phyloP scores from a whole-genome alignment of 2,113 vertebrate species.

The Anseranas semipalmata region DNA sequence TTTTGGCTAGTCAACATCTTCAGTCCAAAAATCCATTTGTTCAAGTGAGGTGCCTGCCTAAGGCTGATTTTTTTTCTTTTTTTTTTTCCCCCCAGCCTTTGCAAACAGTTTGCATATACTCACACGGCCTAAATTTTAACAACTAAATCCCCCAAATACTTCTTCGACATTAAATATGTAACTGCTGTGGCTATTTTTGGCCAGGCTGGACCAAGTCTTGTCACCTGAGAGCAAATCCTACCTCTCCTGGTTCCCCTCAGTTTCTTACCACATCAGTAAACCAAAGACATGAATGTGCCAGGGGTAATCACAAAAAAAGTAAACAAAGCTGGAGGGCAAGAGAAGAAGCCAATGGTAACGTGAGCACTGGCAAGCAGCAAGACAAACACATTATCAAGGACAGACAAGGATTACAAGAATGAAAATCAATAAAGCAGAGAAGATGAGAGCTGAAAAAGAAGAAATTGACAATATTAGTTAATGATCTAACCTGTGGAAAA shows the following conservation, averaged over 20 bases:
- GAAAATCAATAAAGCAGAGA: not conserved
- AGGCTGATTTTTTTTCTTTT: not conserved
- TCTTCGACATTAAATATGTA: not conserved
- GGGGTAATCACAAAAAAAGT: not conserved
- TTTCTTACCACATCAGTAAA: not conserved
- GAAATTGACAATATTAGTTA: not conserved
- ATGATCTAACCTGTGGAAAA: not conserved
- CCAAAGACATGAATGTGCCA: not conserved
- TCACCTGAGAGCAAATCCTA: not conserved
- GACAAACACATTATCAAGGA: not conserved
- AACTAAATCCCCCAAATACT: not conserved
- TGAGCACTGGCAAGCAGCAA: not conserved
- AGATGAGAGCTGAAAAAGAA: not conserved
- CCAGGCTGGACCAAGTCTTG: not conserved
- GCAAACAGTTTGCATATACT: not conserved
- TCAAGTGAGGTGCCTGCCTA: not conserved
- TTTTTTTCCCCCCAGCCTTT: not conserved
- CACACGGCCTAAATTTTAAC: not conserved
- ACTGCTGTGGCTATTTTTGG: not conserved
- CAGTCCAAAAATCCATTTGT: not conserved
- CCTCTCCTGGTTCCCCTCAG: not conserved
- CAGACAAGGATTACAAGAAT: not conserved
- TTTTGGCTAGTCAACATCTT: not conserved
- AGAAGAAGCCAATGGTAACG: not conserved
- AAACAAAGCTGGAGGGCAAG: not conserved